Base-by-base conservation (phyloP, 2,113 vertebrate genomes). In the Microtus pennsylvanicus region DNA sequence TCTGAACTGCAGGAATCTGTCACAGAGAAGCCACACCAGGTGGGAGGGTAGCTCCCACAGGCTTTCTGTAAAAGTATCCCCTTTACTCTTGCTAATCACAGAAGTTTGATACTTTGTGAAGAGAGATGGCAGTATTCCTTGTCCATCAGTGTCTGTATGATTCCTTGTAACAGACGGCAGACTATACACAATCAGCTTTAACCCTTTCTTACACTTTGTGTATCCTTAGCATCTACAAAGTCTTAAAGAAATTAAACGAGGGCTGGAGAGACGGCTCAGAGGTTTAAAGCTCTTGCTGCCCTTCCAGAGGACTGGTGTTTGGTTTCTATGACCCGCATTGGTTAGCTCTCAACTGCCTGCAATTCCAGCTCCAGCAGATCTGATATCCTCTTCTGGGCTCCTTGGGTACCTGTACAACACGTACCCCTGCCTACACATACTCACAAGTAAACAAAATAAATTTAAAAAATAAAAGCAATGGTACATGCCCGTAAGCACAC, bases 191-290 rank as follows among this genome's bases (percentile, higher is more conserved):
- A 5, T 45, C 12, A 1, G 0, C 55, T 65, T 22, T 76, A 87
- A 58, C 45, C 58, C 55, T 33, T 74, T 45, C 30, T 89, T 89
- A 3, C 2, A 7, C 86, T 67, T 90, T 30, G 67, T 89, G 61
- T 11, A 75, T 2, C 55, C 61, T 14, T 33, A 55, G 30, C 55
- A 91, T 11, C 30, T 4, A 16, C 1, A 72, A 13, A 72, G 12
- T 88, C 5, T 45, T 21, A 87, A 93, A 76, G 72, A 76, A 47
- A 80, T 76, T 72, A 88, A 97, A 89, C 19, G 33, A 9, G 78
- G 78, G 30, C 30, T 24, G 17, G 78, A n/a, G 50, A 12, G 33
- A 81, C 2, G 4, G 21, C 16, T 21, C 30, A 80, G 47, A 19
- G 50, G 78, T 22, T 22, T n/a, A 35, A 55, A 35, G 50, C 50